These are phyloP conservation scores for Bradypodion pumilum DNA, from an alignment of 2,797 vertebrate genomes.

Conservation along the genomic window DNA sequence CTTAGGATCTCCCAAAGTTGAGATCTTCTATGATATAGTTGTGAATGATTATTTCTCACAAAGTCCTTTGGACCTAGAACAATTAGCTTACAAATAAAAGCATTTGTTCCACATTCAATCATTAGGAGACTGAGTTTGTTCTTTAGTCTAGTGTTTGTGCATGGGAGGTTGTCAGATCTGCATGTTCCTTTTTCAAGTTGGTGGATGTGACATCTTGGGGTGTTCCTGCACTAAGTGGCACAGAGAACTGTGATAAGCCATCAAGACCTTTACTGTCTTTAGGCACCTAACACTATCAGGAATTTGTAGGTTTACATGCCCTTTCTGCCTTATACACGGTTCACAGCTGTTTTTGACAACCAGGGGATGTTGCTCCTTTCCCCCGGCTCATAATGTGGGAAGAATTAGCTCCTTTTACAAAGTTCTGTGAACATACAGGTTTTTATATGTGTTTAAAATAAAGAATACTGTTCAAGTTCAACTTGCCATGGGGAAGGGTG, in stretches of 20 bases:
- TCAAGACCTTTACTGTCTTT: background rate
- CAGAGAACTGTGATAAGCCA: background rate
- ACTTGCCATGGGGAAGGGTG: background rate
- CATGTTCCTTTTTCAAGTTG: background rate
- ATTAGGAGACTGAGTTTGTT: background rate
- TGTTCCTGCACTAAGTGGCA: background rate
- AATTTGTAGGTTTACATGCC: background rate
- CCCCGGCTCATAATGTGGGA: background rate
- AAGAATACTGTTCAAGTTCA: background rate
- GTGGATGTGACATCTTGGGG: background rate
- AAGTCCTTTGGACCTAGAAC: background rate
- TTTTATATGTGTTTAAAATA: constrained; percentile 16
- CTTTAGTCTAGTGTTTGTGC: background rate
- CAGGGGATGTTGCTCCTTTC: background rate
- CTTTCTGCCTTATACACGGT: background rate
- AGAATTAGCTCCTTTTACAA: background rate
- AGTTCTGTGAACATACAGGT: background rate
- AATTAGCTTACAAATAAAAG: background rate
- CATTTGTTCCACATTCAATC: background rate
- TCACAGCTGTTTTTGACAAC: background rate
- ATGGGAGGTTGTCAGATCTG: background rate
- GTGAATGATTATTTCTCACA: constrained; percentile 1
- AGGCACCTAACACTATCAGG: no score
- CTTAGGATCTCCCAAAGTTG: background rate
- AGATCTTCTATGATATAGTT: background rate